Evolutionary conservation across 1,140 invertebrate species (phyloP), one percentile per base, ranked within the genome.

Genomic region (Drosophila arawakana): DNA sequence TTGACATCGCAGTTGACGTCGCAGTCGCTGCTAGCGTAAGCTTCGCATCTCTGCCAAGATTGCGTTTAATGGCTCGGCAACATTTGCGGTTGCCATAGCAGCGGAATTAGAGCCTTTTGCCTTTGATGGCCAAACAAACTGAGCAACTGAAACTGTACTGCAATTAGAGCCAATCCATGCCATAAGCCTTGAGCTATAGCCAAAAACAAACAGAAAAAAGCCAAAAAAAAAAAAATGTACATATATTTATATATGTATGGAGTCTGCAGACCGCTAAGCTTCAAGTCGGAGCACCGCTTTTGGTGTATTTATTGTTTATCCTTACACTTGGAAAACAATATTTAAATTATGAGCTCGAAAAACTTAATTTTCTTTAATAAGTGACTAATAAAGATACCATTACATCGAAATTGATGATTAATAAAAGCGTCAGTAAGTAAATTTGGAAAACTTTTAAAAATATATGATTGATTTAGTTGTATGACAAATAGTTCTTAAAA

Each of bases 121-220:
- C 25, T 30, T 30, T 30, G 25, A 30, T 11, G 15, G 55, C 10
- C 15, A 35, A 35, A 10, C n/a, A 37, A 52, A 39, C 39, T 47
- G n/a, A 37, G 9, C 39, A 52, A 41, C 46, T 13, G 49, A 62
- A 62, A 66, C n/a, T 47, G 41, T 55, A 35, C 47, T 73, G 55
- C 68, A 80, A 81, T 81, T 80, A 75, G 72, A 61, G 67, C 58
- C 55, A 76, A 73, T 75, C 63, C 46, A 59, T 52, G 63, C 57
- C 35, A 52, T 52, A 37, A 30, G 46, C 47, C 18, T 43, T 30
- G 18, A 58, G 41, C 30, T 44, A 60, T n/a, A 35, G 15, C 6
- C 21, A 43, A 9, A 8, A n/a, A 34, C 43, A 34, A 6, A 30
- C 25, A 25, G 25, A 25, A 25, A 25, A 25, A 25, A 25, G 25